Evolutionary conservation across 2,113 vertebrate genomes (phyloP).

Genomic region (Macquaria australasica): DNA sequence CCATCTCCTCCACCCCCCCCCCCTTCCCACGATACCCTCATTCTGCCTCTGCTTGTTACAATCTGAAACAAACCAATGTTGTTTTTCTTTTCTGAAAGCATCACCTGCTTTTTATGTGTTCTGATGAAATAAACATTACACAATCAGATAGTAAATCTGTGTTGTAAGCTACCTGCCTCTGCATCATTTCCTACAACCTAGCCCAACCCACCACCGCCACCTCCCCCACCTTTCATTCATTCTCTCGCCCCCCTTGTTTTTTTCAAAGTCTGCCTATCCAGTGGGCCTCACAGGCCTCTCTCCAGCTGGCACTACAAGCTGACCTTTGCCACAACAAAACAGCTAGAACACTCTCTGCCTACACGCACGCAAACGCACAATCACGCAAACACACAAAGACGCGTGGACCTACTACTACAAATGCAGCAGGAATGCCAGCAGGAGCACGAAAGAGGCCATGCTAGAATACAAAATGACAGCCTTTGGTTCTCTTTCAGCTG

Average conservation of each 20-base stretch:
- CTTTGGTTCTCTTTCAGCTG: slow-evolving; percentile 85
- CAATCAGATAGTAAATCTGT: slow-evolving; percentile 3
- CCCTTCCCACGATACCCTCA: slow-evolving; percentile 38
- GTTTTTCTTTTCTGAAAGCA: slow-evolving; percentile 22
- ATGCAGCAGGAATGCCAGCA: slow-evolving; percentile 83
- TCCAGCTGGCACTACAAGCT: slow-evolving; percentile 91
- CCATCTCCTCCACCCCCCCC: slow-evolving; percentile 24
- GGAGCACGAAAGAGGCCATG: slow-evolving; percentile 73
- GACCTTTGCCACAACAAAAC: slow-evolving; percentile 85
- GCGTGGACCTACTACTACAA: slow-evolving; percentile 56
- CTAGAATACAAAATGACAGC: slow-evolving; percentile 82
- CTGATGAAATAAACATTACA: slow-evolving; percentile 8
- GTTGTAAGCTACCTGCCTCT: slow-evolving; percentile 16
- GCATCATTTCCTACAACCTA: slow-evolving; percentile 9
- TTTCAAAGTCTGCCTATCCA: slow-evolving; percentile 52
- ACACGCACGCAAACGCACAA: slow-evolving; percentile 45
- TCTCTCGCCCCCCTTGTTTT: slow-evolving; percentile 16
- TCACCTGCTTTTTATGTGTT: slow-evolving; percentile 8
- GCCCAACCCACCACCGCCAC: not conserved
- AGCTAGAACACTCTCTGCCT: slow-evolving; percentile 76
- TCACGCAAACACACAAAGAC: slow-evolving; percentile 56
- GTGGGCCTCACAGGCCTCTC: slow-evolving; percentile 83
- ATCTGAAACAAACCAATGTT: slow-evolving; percentile 24
- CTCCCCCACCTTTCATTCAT: slow-evolving; percentile 53
- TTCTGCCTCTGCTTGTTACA: slow-evolving; percentile 14